phyloP scores from a whole-genome alignment of 2,797 vertebrate species.

The Chaetodon trifasciatus region DNA sequence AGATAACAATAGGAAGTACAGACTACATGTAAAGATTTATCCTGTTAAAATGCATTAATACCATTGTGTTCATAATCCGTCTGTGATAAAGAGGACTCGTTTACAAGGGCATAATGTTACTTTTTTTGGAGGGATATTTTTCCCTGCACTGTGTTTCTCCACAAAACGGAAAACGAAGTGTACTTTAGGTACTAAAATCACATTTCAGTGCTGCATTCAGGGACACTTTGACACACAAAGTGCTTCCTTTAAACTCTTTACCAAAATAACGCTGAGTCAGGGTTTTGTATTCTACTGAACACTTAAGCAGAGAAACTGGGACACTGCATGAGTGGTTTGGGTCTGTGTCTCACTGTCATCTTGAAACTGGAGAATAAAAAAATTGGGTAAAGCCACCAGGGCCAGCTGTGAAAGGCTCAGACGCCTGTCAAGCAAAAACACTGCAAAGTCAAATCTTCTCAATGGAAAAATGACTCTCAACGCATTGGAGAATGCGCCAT shows the following conservation, averaged over 20 bases:
- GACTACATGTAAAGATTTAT: neutral
- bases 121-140: neutral
- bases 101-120: neutral
- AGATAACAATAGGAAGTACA: neutral
- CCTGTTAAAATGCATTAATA: neutral
- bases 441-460: slow-evolving; percentile 1
- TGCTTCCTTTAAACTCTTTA: neutral
- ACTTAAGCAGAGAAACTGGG: neutral
- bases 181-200: neutral
- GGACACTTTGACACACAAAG: neutral
- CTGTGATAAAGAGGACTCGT: neutral
- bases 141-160: no score
- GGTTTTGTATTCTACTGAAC: neutral
- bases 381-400: neutral
- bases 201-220: neutral
- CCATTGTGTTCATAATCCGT: no score
- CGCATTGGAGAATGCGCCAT: neutral
- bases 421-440: neutral
- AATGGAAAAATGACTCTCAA: neutral
- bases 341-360: neutral
- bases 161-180: neutral
- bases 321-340: neutral
- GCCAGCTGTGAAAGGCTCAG: no score
- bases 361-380: neutral
- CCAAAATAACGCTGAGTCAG: neutral